Evolutionary conservation across 2,888 invertebrate genomes (phyloP), one percentile per base, ranked within the genome.

Genomic region (Meganola albula): DNA sequence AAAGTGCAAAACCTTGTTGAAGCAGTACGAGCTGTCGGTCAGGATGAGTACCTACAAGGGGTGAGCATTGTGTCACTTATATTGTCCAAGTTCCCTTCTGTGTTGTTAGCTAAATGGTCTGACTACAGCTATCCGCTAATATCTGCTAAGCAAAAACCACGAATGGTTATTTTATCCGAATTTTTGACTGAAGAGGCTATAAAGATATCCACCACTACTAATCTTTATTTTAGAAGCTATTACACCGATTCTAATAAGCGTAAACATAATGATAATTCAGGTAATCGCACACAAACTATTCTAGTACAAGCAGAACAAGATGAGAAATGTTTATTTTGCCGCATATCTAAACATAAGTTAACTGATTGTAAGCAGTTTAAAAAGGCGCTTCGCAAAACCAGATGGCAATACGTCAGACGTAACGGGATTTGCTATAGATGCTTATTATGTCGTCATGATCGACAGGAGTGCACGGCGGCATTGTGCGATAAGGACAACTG

Each of bases 41-140:
- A 32, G 10, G 33, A 42, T 6, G 40, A 46, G 12, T 50, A 50
- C 27, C 29, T 50, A 10, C 18, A 32, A 16, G 43, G 41, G 10
- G 24, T 24, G 3, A 26, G 26, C 6, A 8, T 49, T 13, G 23
- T 31, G 2, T 34, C 40, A 3, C 25, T 25, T 10, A 38, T 52
- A 4, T 13, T 52, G 8, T 35, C 46, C 3, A 55, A 52, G 14
- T 14, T 50, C 5, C 48, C 48, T 4, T 35, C 44, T 3, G 32
- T 43, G 2, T 21, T 51, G 3, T 7, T 53, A 3, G 28, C 49
- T 2, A 53, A 50, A 32, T 51, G 53, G 51, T 9, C 51, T 3
- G 56, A 59, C 16, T 56, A 55, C 24, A 47, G 49, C 31, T 56
- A 41, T 14, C 31, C 41, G 2, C 13, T 39, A 5, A 39, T 48